phyloP scores from a whole-genome alignment of 2,113 vertebrate genomes.

The Phylloscopus trochilus region DNA sequence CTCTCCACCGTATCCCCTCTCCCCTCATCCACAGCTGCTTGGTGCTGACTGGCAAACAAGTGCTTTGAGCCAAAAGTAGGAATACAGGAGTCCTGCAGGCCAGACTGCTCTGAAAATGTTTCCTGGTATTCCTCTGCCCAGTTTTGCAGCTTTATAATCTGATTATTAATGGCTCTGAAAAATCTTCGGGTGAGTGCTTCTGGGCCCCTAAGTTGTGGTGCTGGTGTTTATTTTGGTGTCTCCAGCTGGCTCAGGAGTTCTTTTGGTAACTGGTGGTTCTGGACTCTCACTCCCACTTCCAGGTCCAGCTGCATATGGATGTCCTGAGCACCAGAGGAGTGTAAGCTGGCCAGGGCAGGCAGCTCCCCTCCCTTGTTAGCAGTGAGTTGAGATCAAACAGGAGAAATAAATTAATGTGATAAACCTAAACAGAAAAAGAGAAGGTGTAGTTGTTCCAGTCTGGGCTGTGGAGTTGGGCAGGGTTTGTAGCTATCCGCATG shows the following conservation, averaged over 20 bases:
- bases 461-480: background rate
- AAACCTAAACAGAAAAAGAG: background rate
- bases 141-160: background rate
- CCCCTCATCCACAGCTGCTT: background rate
- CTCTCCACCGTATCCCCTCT: accelerated
- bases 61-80: background rate
- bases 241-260: background rate
- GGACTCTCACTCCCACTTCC: background rate
- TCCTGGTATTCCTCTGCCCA: background rate
- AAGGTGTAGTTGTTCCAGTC: background rate
- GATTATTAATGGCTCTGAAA: background rate
- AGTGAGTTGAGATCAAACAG: background rate
- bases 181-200: background rate
- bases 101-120: background rate
- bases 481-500: background rate
- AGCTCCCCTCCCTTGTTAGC: background rate
- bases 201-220: too few relatives aligned
- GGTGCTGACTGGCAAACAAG: background rate
- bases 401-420: background rate
- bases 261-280: background rate
- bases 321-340: background rate
- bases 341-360: background rate
- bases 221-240: background rate
- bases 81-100: background rate
- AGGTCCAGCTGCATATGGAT: too few relatives aligned